Percentiles rank a stretch among this genome's conserved stretches.
These are phyloP conservation scores for Latrodectus elegans DNA, from an alignment of 2,888 invertebrate species.

Conservation along the genomic window DNA sequence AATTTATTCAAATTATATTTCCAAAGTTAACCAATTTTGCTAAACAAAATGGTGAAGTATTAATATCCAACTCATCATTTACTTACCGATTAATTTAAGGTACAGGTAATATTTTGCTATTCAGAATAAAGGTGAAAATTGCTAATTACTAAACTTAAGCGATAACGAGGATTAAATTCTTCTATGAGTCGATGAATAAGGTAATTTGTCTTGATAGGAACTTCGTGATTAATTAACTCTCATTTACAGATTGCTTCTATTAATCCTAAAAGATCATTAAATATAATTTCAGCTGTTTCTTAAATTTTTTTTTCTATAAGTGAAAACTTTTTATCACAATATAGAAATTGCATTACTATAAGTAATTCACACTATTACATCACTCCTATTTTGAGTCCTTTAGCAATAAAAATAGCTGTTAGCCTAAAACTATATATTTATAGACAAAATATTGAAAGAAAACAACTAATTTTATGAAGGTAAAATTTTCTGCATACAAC, in stretches of 20 bases:
- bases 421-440: too few relatives aligned
- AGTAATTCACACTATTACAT: too few relatives aligned
- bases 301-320: background rate
- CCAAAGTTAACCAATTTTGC: too few relatives aligned
- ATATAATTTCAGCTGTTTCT: background rate
- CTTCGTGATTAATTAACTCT: constrained; percentile 22
- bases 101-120: background rate
- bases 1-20: too few relatives aligned
- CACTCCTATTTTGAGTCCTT: too few relatives aligned
- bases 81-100: background rate
- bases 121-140: background rate
- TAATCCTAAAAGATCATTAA: background rate
- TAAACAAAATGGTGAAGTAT: too few relatives aligned
- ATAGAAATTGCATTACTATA: too few relatives aligned
- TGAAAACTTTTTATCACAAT: background rate
- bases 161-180: constrained; percentile 37
- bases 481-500: too few relatives aligned
- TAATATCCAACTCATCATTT: background rate
- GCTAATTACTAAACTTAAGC: constrained; percentile 5
- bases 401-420: too few relatives aligned
- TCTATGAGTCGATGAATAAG: background rate
- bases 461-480: too few relatives aligned
- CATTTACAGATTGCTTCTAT: constrained; percentile 3
- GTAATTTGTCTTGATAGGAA: constrained; percentile 13
- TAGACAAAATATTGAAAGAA: too few relatives aligned